phyloP scores from a whole-genome alignment of 2,113 vertebrate genomes.

The Progne subis region DNA sequence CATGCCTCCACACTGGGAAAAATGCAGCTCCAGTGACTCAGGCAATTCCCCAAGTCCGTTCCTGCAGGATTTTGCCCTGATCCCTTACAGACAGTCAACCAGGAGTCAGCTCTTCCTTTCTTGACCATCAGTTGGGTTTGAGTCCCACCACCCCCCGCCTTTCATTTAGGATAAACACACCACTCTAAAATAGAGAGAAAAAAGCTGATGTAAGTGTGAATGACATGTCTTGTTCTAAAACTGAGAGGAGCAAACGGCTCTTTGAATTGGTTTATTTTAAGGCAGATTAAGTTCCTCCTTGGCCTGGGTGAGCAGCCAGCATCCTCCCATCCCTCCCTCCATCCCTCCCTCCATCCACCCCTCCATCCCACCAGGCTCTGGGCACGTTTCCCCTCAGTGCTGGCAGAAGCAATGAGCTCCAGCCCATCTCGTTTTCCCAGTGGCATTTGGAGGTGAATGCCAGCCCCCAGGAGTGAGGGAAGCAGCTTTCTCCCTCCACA shows the following conservation, averaged over 20 bases:
- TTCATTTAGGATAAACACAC: background rate
- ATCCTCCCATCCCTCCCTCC: background rate
- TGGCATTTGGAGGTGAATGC: background rate
- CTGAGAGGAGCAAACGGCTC: background rate
- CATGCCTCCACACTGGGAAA: fast-evolving
- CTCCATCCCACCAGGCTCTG: background rate
- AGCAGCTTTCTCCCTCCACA: background rate
- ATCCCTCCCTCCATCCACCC: background rate
- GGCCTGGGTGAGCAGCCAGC: background rate
- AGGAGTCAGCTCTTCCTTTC: background rate
- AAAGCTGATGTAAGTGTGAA: background rate
- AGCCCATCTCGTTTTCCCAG: fast-evolving
- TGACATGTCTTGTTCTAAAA: background rate
- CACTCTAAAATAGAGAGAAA: background rate
- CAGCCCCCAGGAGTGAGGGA: background rate
- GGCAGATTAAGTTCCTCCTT: background rate
- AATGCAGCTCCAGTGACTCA: background rate
- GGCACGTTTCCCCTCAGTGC: background rate
- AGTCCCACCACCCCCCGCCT: fast-evolving
- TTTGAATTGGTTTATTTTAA: background rate
- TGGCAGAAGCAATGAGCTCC: background rate
- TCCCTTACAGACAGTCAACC: background rate
- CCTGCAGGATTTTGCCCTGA: background rate
- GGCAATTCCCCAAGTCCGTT: background rate
- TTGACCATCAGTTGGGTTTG: background rate